Conservation (phyloP, 1,140 invertebrate genomes). For the Drosophila ficusphila region DNA sequence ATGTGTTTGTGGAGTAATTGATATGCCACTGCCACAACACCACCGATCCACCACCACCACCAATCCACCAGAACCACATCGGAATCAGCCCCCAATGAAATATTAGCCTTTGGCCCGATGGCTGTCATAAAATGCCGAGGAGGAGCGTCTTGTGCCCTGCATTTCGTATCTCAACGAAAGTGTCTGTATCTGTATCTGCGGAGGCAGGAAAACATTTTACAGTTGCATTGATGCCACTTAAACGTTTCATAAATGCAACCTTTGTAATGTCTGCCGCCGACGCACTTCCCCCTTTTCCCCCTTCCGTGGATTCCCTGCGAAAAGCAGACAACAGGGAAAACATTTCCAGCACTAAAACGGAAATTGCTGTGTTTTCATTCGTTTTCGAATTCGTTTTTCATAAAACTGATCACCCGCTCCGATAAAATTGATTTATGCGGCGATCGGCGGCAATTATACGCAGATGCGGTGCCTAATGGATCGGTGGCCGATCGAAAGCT, state of each 20-base stretch:
- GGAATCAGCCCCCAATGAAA: slow-evolving; percentile 56
- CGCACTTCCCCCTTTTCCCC: slow-evolving; percentile 14
- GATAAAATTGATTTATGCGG: slow-evolving; percentile 82
- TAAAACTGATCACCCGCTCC: slow-evolving; percentile 78
- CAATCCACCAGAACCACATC: slow-evolving; percentile 39
- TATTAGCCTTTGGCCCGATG: slow-evolving; percentile 68
- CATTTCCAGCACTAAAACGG: slow-evolving; percentile 63
- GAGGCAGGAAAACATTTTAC: slow-evolving; percentile 72
- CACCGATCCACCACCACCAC: slow-evolving; percentile 43
- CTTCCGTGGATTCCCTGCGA: slow-evolving; percentile 48
- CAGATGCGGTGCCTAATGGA: slow-evolving; percentile 81
- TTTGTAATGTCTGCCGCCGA: slow-evolving; percentile 70
- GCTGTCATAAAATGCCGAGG: slow-evolving; percentile 70
- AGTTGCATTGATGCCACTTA: slow-evolving; percentile 78
- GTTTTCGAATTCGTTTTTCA: slow-evolving; percentile 57
- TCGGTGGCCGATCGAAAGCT: slow-evolving; percentile 56
- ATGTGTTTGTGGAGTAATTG: slow-evolving; percentile 80
- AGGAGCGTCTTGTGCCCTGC: slow-evolving; percentile 18
- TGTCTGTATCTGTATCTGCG: slow-evolving; percentile 59
- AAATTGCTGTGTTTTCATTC: slow-evolving; percentile 71
- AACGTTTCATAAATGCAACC: slow-evolving; percentile 82
- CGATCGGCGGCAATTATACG: slow-evolving; percentile 80
- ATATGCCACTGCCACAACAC: slow-evolving; percentile 77
- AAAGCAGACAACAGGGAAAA: slow-evolving; percentile 61
- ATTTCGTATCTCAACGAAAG: slow-evolving; percentile 24